Conservation (phyloP, 2,888 invertebrate species). For the Diloba caeruleocephala region DNA sequence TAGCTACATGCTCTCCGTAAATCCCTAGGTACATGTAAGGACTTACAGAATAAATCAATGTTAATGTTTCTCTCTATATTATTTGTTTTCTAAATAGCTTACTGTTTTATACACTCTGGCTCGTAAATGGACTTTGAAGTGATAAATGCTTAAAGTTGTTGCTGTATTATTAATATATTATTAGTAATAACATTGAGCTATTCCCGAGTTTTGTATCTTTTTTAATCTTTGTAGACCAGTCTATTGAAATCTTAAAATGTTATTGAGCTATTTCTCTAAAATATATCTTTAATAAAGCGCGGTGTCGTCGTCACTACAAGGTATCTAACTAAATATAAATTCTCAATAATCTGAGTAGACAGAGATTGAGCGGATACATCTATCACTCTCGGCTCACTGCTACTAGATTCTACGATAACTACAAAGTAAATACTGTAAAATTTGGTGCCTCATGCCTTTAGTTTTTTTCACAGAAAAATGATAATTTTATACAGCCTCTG, state of each 20-base stretch:
- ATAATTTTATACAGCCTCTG: not conserved
- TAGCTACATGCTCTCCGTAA: constrained; percentile 43
- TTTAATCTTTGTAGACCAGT: no score
- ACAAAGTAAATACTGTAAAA: constrained; percentile 57
- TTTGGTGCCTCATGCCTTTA: constrained; percentile 34
- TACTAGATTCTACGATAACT: constrained; percentile 54
- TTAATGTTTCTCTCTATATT: constrained; percentile 41
- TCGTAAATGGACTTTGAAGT: constrained; percentile 20
- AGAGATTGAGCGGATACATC: constrained; percentile 76
- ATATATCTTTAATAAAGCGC: constrained; percentile 38
- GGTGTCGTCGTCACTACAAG: constrained; percentile 44
- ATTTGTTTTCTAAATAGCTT: constrained; percentile 13
- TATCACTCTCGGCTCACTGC: constrained; percentile 66
- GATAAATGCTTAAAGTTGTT: constrained; percentile 14
- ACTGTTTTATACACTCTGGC: constrained; percentile 18
- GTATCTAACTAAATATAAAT: constrained; percentile 58
- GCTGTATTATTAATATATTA: constrained; percentile 28
- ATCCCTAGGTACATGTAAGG: constrained; percentile 36
- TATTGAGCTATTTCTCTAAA: constrained; percentile 18
- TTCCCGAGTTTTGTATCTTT: no score
- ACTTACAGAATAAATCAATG: constrained; percentile 50
- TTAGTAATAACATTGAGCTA: constrained; percentile 13
- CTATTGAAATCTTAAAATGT: constrained; percentile 9
- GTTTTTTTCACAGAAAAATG: constrained; percentile 17
- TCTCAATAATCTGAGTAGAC: constrained; percentile 76